phyloP scores from a whole-genome alignment of 2,888 invertebrate species.

The Pegoplata infirma region DNA sequence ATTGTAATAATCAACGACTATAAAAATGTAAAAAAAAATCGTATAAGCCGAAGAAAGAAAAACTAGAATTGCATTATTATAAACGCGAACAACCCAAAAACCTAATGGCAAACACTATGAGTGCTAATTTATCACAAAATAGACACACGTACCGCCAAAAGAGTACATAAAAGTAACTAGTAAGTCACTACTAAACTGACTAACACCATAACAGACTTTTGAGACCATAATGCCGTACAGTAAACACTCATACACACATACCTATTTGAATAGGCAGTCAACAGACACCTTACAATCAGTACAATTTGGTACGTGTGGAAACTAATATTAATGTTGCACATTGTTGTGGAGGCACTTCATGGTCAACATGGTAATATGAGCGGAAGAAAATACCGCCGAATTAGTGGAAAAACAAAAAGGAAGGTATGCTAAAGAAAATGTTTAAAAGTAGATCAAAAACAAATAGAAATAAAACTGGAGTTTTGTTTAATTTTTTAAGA shows the following conservation, averaged over 20 bases:
- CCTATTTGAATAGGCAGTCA: no score
- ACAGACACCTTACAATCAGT: no score
- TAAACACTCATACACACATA: no score
- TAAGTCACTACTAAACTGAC: neutral
- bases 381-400: neutral
- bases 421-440: no score
- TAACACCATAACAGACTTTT: constrained; percentile 1
- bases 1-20: constrained; percentile 68
- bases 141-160: constrained; percentile 51
- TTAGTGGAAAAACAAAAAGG: constrained; percentile 24
- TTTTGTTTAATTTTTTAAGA: no score
- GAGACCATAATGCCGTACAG: neutral
- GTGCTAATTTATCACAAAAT: constrained; percentile 73
- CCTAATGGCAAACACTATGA: constrained; percentile 67
- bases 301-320: no score
- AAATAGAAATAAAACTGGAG: no score
- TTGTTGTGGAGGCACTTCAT: neutral
- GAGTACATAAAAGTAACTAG: constrained; percentile 9
- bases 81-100: constrained; percentile 26
- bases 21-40: constrained; percentile 38
- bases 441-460: no score
- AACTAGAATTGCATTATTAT: neutral
- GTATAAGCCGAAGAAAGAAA: no score
- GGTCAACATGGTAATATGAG: constrained; percentile 48
- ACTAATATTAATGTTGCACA: no score